Percentiles rank a stretch among this genome's conserved stretches.
Evolutionary conservation across 2,113 vertebrate species (phyloP).

Genomic region (Dasyprocta punctata): DNA sequence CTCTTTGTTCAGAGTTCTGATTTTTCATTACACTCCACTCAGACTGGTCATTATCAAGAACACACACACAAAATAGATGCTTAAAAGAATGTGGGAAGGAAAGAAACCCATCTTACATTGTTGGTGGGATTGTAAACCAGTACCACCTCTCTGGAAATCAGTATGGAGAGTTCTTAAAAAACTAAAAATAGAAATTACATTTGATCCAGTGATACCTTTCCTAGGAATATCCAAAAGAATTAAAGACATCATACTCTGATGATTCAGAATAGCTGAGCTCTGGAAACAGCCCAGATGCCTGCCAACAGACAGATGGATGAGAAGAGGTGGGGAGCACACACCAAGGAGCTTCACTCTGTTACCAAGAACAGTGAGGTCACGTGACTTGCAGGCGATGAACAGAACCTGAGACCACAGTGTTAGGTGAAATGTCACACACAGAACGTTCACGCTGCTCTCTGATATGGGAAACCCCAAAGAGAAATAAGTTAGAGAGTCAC

Average conservation of each 20-base stretch:
- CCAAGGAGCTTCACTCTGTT: neutral
- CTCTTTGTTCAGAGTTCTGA: neutral
- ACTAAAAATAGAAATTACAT: neutral
- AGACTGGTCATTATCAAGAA: neutral
- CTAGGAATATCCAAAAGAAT: neutral
- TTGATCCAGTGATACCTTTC: neutral
- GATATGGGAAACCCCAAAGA: neutral
- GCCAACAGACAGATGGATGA: neutral
- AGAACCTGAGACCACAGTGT: neutral
- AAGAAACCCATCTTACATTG: neutral
- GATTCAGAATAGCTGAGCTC: neutral
- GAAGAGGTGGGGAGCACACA: accelerated
- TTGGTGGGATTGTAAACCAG: neutral
- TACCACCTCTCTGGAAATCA: neutral
- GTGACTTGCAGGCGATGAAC: neutral
- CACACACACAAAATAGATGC: neutral
- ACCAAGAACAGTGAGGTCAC: neutral
- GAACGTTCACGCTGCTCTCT: neutral
- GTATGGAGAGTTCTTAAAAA: neutral
- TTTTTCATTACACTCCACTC: neutral
- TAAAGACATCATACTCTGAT: neutral
- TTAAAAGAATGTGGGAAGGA: neutral
- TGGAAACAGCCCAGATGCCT: neutral
- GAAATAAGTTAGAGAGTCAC: neutral
- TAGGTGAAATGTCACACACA: neutral